Conservation (phyloP, 2,888 invertebrate genomes). For the Cheilosia vernalis region DNA sequence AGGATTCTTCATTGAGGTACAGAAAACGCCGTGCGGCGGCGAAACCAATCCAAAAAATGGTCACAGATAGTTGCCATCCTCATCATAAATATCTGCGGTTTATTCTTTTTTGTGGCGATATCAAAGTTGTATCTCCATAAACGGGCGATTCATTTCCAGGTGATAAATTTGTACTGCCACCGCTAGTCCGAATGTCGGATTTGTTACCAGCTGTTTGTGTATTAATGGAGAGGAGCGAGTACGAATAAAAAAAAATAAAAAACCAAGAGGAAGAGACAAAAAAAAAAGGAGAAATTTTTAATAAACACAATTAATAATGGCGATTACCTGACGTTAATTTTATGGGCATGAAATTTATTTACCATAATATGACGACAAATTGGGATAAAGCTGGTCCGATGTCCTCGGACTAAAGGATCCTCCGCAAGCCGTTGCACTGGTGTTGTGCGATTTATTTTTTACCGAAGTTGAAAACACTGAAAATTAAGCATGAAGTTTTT, state of each 20-base stretch:
- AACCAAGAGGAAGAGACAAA: constrained; percentile 15
- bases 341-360: constrained; percentile 71
- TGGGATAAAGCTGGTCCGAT: constrained; percentile 72
- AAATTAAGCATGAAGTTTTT: constrained; percentile 61
- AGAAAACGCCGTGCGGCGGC: background rate
- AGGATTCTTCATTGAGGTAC: constrained; percentile 15
- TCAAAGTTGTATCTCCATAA: constrained; percentile 80
- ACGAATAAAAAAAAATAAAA: background rate
- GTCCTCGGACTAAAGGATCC: constrained; percentile 59
- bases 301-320: constrained; percentile 64
- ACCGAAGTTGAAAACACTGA: constrained; percentile 76
- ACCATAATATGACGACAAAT: constrained; percentile 75
- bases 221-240: constrained; percentile 13
- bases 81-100: constrained; percentile 79
- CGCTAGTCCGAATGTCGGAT: constrained; percentile 74
- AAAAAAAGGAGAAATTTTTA: constrained; percentile 37
- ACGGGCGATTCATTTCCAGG: constrained; percentile 79
- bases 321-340: constrained; percentile 68
- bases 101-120: constrained; percentile 79
- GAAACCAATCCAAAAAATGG: background rate
- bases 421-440: constrained; percentile 42
- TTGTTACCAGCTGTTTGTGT: constrained; percentile 45
- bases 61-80: constrained; percentile 1
- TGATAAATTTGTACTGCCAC: constrained; percentile 77
- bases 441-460: constrained; percentile 68